phyloP scores from a whole-genome alignment of 2,888 invertebrate species.

The Sipha maydis region DNA sequence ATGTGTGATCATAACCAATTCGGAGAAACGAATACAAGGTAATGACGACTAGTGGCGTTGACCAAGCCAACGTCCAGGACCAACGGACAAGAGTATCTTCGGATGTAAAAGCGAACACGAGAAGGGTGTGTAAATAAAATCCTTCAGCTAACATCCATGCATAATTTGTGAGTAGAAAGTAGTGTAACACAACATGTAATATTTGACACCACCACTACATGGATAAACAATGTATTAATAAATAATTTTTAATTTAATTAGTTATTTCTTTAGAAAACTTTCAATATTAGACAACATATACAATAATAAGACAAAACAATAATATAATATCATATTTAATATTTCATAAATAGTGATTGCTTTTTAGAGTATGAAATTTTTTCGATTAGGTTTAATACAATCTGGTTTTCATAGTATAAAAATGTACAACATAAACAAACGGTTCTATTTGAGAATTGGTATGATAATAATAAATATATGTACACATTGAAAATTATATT shows the following conservation, averaged over 20 bases:
- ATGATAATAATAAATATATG: no score
- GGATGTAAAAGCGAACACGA: conserved; percentile 90
- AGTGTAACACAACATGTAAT: conserved; percentile 84
- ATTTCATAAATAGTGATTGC: no score
- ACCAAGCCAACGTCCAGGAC: conserved; percentile 88
- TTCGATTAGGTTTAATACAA: no score
- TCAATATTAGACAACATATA: conserved; percentile 64
- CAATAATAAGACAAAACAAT: conserved; percentile 43
- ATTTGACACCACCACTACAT: conserved; percentile 80
- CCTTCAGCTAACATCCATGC: conserved; percentile 98
- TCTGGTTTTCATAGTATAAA: no score
- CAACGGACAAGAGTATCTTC: conserved; percentile 86
- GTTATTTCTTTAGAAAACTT: no score
- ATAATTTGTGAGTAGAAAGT: conserved; percentile 90
- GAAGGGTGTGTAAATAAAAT: conserved; percentile 90
- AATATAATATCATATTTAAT: background rate
- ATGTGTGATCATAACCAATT: conserved; percentile 69
- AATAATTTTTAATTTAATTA: no score
- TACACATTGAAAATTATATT: no score
- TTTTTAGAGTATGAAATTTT: no score
- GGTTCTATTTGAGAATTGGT: no score
- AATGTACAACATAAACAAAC: no score
- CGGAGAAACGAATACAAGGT: conserved; percentile 75
- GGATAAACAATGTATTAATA: no score
- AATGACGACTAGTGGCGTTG: conserved; percentile 77